Base-by-base conservation (phyloP, 2,888 invertebrate genomes). In the Drosophila greeni region DNA sequence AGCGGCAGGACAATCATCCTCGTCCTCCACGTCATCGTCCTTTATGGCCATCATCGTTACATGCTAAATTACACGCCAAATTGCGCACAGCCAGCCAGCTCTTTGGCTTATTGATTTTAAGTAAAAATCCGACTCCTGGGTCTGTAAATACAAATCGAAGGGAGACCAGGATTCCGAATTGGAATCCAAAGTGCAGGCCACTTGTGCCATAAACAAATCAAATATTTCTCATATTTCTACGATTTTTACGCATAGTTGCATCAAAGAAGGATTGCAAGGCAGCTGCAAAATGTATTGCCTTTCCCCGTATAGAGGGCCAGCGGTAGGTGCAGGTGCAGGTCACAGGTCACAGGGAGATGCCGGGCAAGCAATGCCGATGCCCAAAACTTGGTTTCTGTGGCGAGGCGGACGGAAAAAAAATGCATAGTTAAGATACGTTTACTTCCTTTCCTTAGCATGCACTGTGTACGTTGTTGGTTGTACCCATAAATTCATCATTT, bases 51-150 rank as follows among this genome's bases (percentile, higher is more conserved):
- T 80, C 82, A 82, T 80, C 71, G 81, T 82, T 79, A 74, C 72
- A 84, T 84, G 81, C 76, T 81, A 79, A 82, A 81, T 81, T 81
- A 82, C 84, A 84, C 76, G 79, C 70, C 66, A 80, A 80, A 80
- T 80, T 80, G 82, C 61, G 82, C 79, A 82, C 73, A 72, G 71
- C 62, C 62, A 62, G 31, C 62, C 51, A 58, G 49, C 56, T 68
- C 52, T 59, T 65, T 70, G 79, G 72, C 70, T 76, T 83, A 81
- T 78, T 82, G 84, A 81, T 73, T 74, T 75, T 66, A 68, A 74
- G 66, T 37, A 77, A 70, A 66, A 58, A 47, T 66, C 66, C 20
- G 40, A 34, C 45, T 40, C 43, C 48, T 11, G 24, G 31, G 29
- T 47, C 59, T 24, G 55, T 36, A 53, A 52, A 62, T 53, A 43